Percentiles rank a stretch among this genome's conserved stretches.
phyloP scores from a whole-genome alignment of 2,888 invertebrate species.

The Eupeodes latifasciatus region DNA sequence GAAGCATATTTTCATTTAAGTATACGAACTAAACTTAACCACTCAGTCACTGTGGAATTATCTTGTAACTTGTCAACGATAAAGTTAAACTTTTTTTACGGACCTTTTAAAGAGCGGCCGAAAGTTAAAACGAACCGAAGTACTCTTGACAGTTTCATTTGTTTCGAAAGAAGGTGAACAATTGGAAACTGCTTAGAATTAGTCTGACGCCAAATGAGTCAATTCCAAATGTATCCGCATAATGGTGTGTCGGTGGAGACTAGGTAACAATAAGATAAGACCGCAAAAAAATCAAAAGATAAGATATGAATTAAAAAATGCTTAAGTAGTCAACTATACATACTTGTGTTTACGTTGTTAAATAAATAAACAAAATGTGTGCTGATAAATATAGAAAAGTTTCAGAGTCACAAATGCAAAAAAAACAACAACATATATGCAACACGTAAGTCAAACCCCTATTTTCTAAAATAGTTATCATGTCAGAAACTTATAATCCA shows the following conservation, averaged over 20 bases:
- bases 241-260: slow-evolving; percentile 13
- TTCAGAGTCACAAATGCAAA: slow-evolving; percentile 12
- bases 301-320: slow-evolving; percentile 53
- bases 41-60: slow-evolving; percentile 44
- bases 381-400: slow-evolving; percentile 4
- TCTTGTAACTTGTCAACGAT: slow-evolving; percentile 58
- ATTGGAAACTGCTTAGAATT: background rate
- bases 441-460: background rate
- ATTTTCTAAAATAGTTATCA: background rate
- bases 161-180: slow-evolving; percentile 17
- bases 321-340: background rate
- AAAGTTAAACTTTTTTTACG: slow-evolving; percentile 19
- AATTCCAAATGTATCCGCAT: slow-evolving; percentile 9
- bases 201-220: slow-evolving; percentile 14
- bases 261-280: slow-evolving; percentile 41
- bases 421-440: background rate
- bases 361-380: slow-evolving; percentile 44
- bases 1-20: slow-evolving; percentile 20
- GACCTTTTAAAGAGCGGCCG: background rate
- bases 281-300: slow-evolving; percentile 61
- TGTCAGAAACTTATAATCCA: background rate
- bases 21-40: slow-evolving; percentile 14
- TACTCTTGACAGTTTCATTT: background rate
- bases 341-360: slow-evolving; percentile 46
- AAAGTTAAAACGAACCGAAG: background rate